These are phyloP conservation scores for Chaunax sp. DNA, from an alignment of 2,797 vertebrate species.

Conservation along the genomic window DNA sequence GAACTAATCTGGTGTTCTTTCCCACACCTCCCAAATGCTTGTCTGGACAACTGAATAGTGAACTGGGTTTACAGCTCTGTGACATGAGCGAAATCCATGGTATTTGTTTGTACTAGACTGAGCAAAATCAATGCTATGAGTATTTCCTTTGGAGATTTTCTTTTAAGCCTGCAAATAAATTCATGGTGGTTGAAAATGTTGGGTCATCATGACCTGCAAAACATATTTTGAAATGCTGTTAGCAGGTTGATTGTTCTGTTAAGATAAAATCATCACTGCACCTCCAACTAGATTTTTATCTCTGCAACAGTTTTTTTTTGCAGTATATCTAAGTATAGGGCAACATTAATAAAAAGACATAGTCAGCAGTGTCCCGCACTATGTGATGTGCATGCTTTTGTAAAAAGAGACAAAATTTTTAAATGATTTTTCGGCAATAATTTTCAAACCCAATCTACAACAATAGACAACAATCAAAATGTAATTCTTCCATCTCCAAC, in stretches of 20 bases:
- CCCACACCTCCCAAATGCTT: conserved; percentile 19
- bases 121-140: conserved; percentile 18
- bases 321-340: no score
- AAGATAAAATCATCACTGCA: conserved; percentile 14
- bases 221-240: conserved; percentile 35
- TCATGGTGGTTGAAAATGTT: not conserved
- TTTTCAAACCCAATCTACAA: no score
- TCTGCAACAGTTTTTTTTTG: no score
- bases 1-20: conserved; percentile 39
- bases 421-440: no score
- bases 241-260: conserved; percentile 18
- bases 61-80: conserved; percentile 41
- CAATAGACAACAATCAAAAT: no score
- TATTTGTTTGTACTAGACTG: conserved; percentile 24
- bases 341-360: no score
- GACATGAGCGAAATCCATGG: not conserved
- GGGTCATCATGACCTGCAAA: conserved; percentile 3
- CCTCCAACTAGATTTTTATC: no score
- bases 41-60: conserved; percentile 37
- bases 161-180: not conserved
- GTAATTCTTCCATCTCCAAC: no score
- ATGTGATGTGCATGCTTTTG: no score
- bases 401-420: no score
- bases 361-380: no score
- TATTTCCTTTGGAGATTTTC: conserved; percentile 12